Evolutionary conservation across 2,797 vertebrate species (phyloP), one percentile per base, ranked within the genome.

Genomic region (Spinus pinus): DNA sequence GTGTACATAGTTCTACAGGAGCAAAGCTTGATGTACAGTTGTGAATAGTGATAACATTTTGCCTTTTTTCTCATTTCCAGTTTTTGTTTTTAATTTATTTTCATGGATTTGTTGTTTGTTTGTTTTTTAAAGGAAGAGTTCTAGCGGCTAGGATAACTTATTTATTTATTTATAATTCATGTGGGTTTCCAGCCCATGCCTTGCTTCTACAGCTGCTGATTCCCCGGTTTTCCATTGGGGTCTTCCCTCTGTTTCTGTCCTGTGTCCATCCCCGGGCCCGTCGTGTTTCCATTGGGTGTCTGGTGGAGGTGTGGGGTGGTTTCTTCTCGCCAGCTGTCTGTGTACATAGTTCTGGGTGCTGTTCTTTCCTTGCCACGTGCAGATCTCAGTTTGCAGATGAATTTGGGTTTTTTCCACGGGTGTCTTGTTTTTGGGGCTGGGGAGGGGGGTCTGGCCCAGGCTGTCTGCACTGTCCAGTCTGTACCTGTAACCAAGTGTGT

Each of bases 141-240:
- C 94, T 96, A 97, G 96, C 94, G 46, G 27, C 93, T 95, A 97
- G 97, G 92, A 84, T 95, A 80, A 96, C 81, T 94, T 98, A 98
- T 98, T 98, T 97, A 98, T 98, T 98, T 98, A 98, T 98, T 98
- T 98, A 98, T 98, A 97, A 97, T 94, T 97, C 97, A 88, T 35
- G 82, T 96, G 95, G 97, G 96, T 96, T 96, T 88, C 75, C n/a
- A 53, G 74, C 96, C 96, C 90, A 75, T 57, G 67, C 93, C 70
- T 90, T 95, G 97, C 97, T 97, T 96, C 94, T 95, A 92, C 93
- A 56, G 95, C 97, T 97, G 97, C 96, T 91, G 91, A 91, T 93
- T 65, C 95, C 73, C 31, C 6, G 1, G 57, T 87, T 88, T 89
- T 94, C 94, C 49, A 12, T 39, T 64, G 0, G 4, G 72, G 62